phyloP scores from a whole-genome alignment of 2,888 invertebrate species.

The Drosophila meridionalis region DNA sequence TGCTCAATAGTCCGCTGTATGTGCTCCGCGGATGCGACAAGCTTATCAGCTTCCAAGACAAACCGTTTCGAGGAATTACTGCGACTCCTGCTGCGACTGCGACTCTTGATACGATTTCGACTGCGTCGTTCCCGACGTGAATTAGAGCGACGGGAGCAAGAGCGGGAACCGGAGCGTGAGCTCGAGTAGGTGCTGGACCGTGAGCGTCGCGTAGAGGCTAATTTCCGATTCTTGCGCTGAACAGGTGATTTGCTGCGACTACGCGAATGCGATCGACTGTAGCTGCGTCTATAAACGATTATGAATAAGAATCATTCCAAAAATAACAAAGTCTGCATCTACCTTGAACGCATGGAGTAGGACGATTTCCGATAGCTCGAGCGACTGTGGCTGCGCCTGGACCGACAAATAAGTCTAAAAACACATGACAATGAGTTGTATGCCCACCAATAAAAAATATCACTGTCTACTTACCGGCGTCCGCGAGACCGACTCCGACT shows the following conservation, averaged over 20 bases:
- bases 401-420: constrained; percentile 65
- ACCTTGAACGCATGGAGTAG: constrained; percentile 78
- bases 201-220: constrained; percentile 83
- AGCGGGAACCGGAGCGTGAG: constrained; percentile 70
- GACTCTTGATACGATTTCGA: constrained; percentile 51
- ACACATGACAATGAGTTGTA: not conserved
- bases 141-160: constrained; percentile 59
- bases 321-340: not conserved
- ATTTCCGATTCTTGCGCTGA: constrained; percentile 75
- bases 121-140: constrained; percentile 61
- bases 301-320: not conserved
- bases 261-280: constrained; percentile 82
- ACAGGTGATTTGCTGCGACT: constrained; percentile 70
- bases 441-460: not conserved
- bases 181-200: constrained; percentile 78
- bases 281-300: constrained; percentile 65
- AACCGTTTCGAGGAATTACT: constrained; percentile 63
- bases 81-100: constrained; percentile 46
- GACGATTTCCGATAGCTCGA: constrained; percentile 77
- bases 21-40: constrained; percentile 82
- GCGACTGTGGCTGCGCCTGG: constrained; percentile 64
- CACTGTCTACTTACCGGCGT: constrained; percentile 65
- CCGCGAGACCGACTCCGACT: constrained; percentile 75
- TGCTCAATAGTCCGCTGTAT: constrained; percentile 82
- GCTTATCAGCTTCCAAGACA: constrained; percentile 78